Evolutionary conservation across 2,888 invertebrate genomes (phyloP).

Genomic region (Tridacna crocea): DNA sequence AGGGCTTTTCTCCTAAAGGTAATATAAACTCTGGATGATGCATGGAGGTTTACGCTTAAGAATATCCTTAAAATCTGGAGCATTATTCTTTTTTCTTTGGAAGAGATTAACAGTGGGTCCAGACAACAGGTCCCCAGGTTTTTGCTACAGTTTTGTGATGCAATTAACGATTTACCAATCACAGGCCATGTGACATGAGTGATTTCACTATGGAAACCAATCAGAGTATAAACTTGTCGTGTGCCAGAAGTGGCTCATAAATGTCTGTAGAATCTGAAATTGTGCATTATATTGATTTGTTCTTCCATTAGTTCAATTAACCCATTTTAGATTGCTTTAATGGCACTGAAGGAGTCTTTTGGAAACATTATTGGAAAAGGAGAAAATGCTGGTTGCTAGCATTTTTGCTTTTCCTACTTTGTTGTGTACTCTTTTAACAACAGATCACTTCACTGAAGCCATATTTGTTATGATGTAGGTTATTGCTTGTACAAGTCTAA

Average conservation of each 20-base stretch:
- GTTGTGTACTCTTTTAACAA: too few relatives aligned
- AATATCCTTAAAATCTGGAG: too few relatives aligned
- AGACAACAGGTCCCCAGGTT: background rate
- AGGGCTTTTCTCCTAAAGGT: background rate
- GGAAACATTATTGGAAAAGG: too few relatives aligned
- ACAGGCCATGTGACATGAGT: conserved; percentile 11
- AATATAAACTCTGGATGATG: background rate
- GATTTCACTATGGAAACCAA: conserved; percentile 18
- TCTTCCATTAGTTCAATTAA: background rate
- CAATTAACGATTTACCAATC: conserved; percentile 13
- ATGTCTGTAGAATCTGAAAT: conserved; percentile 7
- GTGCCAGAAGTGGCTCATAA: background rate
- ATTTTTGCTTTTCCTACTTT: too few relatives aligned
- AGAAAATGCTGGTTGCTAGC: too few relatives aligned
- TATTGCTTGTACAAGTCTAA: too few relatives aligned
- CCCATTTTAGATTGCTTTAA: too few relatives aligned
- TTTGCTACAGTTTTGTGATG: conserved; percentile 1
- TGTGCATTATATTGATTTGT: background rate
- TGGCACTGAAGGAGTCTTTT: too few relatives aligned
- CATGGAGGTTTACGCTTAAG: background rate
- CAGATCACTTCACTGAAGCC: too few relatives aligned
- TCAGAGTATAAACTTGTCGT: background rate
- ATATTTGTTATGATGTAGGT: too few relatives aligned
- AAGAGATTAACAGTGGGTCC: background rate
- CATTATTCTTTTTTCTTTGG: too few relatives aligned